Base-by-base conservation (phyloP, 2,888 invertebrate species). In the Mimumesa dahlbomi region DNA sequence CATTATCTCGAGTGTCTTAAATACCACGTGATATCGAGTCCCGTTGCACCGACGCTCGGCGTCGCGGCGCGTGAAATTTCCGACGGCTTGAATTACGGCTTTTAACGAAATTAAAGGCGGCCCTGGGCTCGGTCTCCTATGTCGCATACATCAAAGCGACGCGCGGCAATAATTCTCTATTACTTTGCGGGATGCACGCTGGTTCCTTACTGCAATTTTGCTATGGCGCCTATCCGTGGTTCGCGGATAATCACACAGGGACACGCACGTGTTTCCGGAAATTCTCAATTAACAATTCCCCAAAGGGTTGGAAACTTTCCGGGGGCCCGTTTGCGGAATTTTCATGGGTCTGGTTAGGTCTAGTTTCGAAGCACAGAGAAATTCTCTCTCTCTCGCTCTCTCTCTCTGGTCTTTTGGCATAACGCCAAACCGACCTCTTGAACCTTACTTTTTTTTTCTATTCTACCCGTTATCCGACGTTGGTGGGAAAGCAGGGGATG, bases 341-440 rank as follows among this genome's bases (percentile, higher is more conserved):
- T 18, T 31, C 6, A 45, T 31, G 49, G 14, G 52, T 52, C 63
- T 52, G 21, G 43, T n/a, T n/a, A n/a, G n/a, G n/a, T n/a, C n/a
- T n/a, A n/a, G n/a, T n/a, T n/a, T n/a, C n/a, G n/a, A n/a, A n/a
- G n/a, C n/a, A n/a, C n/a, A n/a, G n/a, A 21, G 21, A 36, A 31
- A 56, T 50, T 50, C 34, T 63, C 46, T 45, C 40, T 40, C 19
- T 16, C 38, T 16, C 13, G 25, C 16, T 2, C 31, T 11, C 6
- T n/a, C 53, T 53, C 50, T 46, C 63, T 54, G 50, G 48, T 59
- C 53, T 36, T 56, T 78, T 79, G 78, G 75, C 77, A 78, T 50
- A 5, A 34, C 29, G 38, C 38, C 14, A 14, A 14, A 14, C 31
- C 38, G 14, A n/a, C 25, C 29, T 7, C 29, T 11, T 6, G 13